Conservation (phyloP, 2,797 vertebrate species). For the Lepilemur ruficaudatus region DNA sequence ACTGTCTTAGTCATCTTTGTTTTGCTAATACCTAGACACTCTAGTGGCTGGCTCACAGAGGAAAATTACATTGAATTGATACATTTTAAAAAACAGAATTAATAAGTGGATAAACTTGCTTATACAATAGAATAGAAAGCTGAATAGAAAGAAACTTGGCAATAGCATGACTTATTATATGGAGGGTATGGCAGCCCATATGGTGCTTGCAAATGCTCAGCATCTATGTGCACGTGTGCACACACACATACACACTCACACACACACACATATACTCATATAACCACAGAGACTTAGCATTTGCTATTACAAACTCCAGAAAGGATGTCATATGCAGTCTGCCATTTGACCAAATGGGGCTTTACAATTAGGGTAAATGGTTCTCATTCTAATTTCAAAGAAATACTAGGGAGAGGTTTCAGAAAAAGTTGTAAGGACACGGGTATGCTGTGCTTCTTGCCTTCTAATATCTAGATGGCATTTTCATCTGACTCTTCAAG, state of each 20-base stretch:
- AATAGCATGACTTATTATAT: neutral
- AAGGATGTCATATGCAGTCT: neutral
- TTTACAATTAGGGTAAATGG: neutral
- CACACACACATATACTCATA: neutral
- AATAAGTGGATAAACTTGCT: neutral
- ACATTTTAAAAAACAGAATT: neutral
- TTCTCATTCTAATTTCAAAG: neutral
- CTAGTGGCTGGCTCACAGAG: neutral
- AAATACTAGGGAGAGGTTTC: neutral
- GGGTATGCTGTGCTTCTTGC: neutral
- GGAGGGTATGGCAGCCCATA: neutral
- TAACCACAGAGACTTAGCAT: neutral
- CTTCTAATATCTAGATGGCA: neutral
- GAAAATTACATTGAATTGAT: neutral
- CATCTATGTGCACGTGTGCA: neutral
- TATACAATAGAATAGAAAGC: neutral
- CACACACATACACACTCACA: too few species aligned
- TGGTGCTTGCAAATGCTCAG: conserved; percentile 25
- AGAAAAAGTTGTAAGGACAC: neutral
- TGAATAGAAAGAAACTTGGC: conserved; percentile 10
- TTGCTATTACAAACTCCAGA: conserved; percentile 28
- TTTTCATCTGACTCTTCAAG: neutral
- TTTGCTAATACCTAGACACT: neutral
- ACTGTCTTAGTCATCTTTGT: neutral
- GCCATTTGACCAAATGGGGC: neutral